These are phyloP conservation scores for Sicus ferrugineus DNA, from an alignment of 2,888 invertebrate species.

Conservation along the genomic window DNA sequence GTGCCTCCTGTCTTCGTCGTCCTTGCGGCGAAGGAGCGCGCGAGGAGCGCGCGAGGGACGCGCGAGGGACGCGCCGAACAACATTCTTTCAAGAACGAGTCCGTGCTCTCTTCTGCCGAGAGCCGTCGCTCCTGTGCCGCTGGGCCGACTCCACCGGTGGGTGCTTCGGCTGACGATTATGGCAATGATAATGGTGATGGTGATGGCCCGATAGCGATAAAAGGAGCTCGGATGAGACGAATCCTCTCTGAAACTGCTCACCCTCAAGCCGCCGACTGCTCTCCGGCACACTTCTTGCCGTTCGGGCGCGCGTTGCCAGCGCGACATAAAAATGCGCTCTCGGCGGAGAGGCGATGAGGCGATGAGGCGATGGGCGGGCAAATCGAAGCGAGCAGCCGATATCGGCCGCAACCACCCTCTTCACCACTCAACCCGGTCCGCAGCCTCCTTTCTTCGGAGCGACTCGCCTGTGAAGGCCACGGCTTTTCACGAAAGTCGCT, in stretches of 20 bases:
- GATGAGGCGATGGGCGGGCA: not conserved
- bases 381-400: conserved; percentile 19
- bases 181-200: conserved; percentile 64
- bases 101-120: conserved; percentile 23
- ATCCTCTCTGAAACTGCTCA: conserved; percentile 36
- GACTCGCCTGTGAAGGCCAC: conserved; percentile 47
- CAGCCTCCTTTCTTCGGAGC: not conserved
- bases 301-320: no score
- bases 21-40: conserved; percentile 35
- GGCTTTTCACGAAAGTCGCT: conserved; percentile 47
- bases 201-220: conserved; percentile 58
- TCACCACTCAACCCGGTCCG: not conserved
- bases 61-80: conserved; percentile 6
- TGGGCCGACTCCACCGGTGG: conserved; percentile 57
- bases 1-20: conserved; percentile 17
- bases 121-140: conserved; percentile 33
- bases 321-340: not conserved
- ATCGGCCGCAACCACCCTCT: conserved; percentile 3
- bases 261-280: conserved; percentile 15
- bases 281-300: no score
- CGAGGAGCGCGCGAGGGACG: conserved; percentile 22
- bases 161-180: conserved; percentile 63
- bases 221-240: conserved; percentile 57
- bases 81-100: conserved; percentile 21
- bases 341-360: not conserved